A percentile compares a stretch with the other conserved stretches of the same genome.
Conservation (phyloP, 1,140 invertebrate genomes). For the Drosophila busckii region DNA sequence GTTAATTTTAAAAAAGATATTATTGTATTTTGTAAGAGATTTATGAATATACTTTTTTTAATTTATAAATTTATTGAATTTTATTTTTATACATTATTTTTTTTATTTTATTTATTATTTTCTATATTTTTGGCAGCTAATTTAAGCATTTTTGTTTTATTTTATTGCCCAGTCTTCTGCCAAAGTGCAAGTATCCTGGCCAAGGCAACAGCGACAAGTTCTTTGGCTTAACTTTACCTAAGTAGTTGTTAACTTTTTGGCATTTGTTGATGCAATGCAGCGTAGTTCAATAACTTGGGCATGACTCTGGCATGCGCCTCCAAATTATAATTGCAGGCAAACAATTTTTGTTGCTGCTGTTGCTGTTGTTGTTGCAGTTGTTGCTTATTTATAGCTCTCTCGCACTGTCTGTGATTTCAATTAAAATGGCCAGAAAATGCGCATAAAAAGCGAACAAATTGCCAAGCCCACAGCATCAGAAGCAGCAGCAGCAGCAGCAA, state of each 20-base stretch:
- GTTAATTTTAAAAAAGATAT: too few species aligned
- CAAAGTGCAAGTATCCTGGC: too few species aligned
- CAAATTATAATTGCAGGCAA: slow-evolving; percentile 56
- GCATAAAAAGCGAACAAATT: slow-evolving; percentile 33
- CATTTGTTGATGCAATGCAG: slow-evolving; percentile 65
- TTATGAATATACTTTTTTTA: too few species aligned
- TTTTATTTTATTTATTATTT: too few species aligned
- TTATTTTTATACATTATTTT: too few species aligned
- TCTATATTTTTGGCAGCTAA: too few species aligned
- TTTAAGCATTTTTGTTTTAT: too few species aligned
- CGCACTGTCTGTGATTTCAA: slow-evolving; percentile 61
- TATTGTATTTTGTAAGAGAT: too few species aligned
- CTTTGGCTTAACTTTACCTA: slow-evolving; percentile 48
- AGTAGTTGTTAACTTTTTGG: slow-evolving; percentile 73
- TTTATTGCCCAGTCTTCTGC: too few species aligned
- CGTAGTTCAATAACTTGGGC: slow-evolving; percentile 53
- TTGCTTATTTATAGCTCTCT: slow-evolving; percentile 50
- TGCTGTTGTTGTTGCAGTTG: background rate
- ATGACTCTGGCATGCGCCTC: slow-evolving; percentile 1
- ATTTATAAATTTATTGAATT: too few species aligned
- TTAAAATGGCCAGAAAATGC: slow-evolving; percentile 57
- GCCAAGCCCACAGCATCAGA: background rate
- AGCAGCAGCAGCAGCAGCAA: background rate
- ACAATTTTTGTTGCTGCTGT: slow-evolving; percentile 15
- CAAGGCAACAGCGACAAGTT: slow-evolving; percentile 17